Conservation (phyloP, 2,888 invertebrate genomes). For the Leptarthrus brevirostris region DNA sequence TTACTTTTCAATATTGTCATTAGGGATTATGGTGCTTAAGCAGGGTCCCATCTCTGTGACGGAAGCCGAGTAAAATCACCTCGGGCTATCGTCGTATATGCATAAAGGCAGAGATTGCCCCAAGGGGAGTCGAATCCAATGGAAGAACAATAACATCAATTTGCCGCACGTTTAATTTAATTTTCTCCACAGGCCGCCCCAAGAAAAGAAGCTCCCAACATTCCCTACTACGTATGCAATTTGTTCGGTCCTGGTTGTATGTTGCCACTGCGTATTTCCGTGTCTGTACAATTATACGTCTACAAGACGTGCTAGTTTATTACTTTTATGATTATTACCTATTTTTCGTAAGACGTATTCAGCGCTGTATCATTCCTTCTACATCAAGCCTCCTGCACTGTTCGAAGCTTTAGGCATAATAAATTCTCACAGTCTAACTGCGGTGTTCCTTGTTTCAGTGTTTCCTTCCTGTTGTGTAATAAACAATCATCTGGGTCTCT, state of each 20-base stretch:
- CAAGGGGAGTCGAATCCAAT: conserved; percentile 22
- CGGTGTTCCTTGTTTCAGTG: conserved; percentile 31
- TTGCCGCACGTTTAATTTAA: conserved; percentile 53
- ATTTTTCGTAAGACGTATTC: conserved; percentile 26
- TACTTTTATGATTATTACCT: conserved; percentile 51
- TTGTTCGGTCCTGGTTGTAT: background rate
- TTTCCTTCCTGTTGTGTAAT: conserved; percentile 43
- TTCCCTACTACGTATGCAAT: conserved; percentile 12
- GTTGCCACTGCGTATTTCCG: conserved; percentile 14
- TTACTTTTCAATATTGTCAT: conserved; percentile 68
- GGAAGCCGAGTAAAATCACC: conserved; percentile 26
- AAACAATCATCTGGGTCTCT: conserved; percentile 43
- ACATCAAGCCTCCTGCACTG: conserved; percentile 22
- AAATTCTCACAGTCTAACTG: conserved; percentile 45
- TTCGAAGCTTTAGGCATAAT: conserved; percentile 37
- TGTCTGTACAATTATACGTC: conserved; percentile 19
- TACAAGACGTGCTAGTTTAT: conserved; percentile 50
- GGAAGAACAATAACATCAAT: conserved; percentile 53
- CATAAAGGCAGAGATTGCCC: conserved; percentile 61
- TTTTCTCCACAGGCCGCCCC: conserved; percentile 32
- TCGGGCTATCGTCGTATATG: conserved; percentile 63
- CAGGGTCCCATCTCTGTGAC: conserved; percentile 38
- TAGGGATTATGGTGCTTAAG: conserved; percentile 60
- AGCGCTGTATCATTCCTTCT: conserved; percentile 34
- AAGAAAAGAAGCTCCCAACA: conserved; percentile 3